Percentiles rank a stretch among this genome's conserved stretches.
Evolutionary conservation across 2,113 vertebrate genomes (phyloP).

Genomic region (Reinhardtius hippoglossoides): DNA sequence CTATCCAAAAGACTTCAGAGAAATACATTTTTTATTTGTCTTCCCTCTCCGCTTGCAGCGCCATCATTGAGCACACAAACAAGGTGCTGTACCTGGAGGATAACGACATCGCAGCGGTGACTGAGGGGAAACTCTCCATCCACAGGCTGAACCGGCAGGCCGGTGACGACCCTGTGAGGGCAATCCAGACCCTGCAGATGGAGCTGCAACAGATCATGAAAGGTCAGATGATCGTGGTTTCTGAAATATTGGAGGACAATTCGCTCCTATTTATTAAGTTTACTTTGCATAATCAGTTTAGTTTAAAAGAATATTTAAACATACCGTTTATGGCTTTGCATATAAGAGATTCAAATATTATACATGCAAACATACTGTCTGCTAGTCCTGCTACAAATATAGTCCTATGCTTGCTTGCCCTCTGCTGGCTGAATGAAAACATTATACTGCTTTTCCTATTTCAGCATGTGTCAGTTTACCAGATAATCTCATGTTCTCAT

Average conservation of each 20-base stretch:
- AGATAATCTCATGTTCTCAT: background rate
- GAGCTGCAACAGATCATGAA: constrained; percentile 98
- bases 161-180: constrained; percentile 90
- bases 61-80: constrained; percentile 97
- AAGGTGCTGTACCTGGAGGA: constrained; percentile 96
- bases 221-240: constrained; percentile 78
- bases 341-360: no score
- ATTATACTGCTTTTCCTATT: background rate
- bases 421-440: constrained; percentile 61
- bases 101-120: constrained; percentile 91
- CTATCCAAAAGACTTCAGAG: background rate
- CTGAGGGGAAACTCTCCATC: constrained; percentile 91
- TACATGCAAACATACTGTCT: background rate
- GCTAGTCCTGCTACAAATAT: background rate
- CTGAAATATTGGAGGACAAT: background rate
- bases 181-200: constrained; percentile 95
- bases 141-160: constrained; percentile 89
- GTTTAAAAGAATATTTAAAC: background rate
- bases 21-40: background rate
- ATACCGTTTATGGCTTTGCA: background rate
- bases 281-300: background rate
- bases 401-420: constrained; percentile 37
- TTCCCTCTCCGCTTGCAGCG: constrained; percentile 75
- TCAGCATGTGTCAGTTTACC: background rate
- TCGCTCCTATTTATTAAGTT: background rate